These are phyloP conservation scores for Nephrotoma flavescens DNA, from an alignment of 2,888 invertebrate species.

Conservation along the genomic window DNA sequence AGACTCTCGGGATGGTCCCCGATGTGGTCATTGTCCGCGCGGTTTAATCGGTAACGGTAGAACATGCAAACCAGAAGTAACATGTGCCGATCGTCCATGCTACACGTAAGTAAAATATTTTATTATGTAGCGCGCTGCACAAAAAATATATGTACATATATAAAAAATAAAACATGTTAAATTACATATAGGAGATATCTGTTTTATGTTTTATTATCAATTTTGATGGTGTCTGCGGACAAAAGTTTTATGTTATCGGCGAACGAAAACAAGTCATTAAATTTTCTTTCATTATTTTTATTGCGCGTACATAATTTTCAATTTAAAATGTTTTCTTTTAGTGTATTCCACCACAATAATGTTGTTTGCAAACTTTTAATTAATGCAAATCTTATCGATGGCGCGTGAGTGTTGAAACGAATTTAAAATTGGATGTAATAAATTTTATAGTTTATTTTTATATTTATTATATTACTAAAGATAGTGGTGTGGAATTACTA, in stretches of 20 bases:
- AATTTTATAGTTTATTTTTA: neutral
- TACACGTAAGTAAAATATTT: constrained; percentile 33
- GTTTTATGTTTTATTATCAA: neutral
- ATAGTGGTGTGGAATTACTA: neutral
- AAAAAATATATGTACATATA: too few species aligned
- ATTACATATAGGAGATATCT: neutral
- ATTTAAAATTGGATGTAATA: neutral
- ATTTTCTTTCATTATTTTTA: neutral
- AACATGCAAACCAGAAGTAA: constrained; percentile 51
- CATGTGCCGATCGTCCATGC: constrained; percentile 51
- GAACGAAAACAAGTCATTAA: neutral
- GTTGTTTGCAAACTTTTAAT: neutral
- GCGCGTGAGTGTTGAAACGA: neutral
- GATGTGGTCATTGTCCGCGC: constrained; percentile 60
- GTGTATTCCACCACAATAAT: neutral
- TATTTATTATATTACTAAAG: neutral
- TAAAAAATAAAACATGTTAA: neutral
- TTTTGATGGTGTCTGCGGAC: constrained; percentile 2
- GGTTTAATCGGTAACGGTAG: constrained; percentile 64
- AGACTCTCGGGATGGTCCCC: constrained; percentile 50
- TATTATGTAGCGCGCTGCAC: neutral
- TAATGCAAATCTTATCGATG: neutral
- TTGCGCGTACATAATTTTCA: neutral
- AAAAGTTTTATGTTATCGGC: neutral
- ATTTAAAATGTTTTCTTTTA: neutral